Evolutionary conservation across 2,797 vertebrate genomes (phyloP).

Genomic region (Perdix hodgsoniae): DNA sequence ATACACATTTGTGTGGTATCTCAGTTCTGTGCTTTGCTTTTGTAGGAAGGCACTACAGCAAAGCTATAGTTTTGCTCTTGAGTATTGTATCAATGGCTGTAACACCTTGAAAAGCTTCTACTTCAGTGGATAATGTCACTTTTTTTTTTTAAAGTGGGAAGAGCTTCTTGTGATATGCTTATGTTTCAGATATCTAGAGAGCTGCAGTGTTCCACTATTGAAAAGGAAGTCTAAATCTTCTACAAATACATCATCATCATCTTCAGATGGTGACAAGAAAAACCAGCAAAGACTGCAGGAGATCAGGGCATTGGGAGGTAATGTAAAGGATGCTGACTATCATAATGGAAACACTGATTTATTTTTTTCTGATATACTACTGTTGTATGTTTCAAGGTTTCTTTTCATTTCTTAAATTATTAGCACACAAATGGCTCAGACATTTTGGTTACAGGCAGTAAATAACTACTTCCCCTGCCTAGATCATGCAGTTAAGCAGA

Average conservation of each 20-base stretch:
- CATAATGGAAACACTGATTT: background rate
- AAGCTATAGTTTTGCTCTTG: background rate
- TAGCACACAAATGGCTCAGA: background rate
- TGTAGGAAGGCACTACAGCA: background rate
- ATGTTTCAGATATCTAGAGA: conserved; percentile 87
- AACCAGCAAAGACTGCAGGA: conserved; percentile 10
- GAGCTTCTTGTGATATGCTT: background rate
- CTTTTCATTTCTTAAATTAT: background rate
- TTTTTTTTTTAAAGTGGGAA: background rate
- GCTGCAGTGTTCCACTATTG: conserved; percentile 85
- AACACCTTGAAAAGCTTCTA: background rate
- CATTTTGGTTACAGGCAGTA: background rate
- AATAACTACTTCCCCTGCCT: background rate
- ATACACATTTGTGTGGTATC: background rate
- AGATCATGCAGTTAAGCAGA: background rate
- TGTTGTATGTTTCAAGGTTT: background rate
- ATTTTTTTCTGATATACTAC: background rate
- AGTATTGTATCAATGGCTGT: no score
- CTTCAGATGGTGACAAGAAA: conserved; percentile 86
- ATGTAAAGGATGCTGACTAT: background rate
- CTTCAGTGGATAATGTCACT: background rate
- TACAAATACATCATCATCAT: conserved; percentile 83
- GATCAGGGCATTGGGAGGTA: conserved; percentile 49
- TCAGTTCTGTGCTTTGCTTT: background rate
- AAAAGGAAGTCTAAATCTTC: conserved; percentile 88